Evolutionary conservation across 2,888 invertebrate species (phyloP), one percentile per base, ranked within the genome.

Genomic region (Bellardia pandia): DNA sequence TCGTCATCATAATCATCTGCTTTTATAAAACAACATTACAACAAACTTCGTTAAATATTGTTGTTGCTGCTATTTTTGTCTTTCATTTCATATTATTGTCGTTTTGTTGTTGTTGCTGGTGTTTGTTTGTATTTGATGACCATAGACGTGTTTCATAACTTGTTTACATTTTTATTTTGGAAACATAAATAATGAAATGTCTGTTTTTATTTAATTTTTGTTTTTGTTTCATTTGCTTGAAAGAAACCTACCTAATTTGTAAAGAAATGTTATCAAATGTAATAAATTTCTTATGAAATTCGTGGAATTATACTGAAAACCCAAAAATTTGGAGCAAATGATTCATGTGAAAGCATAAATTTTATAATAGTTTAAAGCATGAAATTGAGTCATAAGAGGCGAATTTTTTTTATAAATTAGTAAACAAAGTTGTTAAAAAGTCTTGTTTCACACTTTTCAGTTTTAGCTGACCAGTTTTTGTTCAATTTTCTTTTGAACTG

Each of bases 61-160:
- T 69, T 53, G 80, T 60, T 64, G 74, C 6, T 37, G 37, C 6
- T 37, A 5, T 37, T 33, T 51, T 51, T 64, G 51, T 56, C 33
- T 78, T 77, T 74, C 48, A 58, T 76, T 51, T 58, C 60, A 30
- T 30, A 60, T 23, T 23, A n/a, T 64, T 62, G 51, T 56, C n/a
- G 48, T 69, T 69, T 56, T 40, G 7, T 42, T 33, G 77, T 56
- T 77, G 66, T 42, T 53, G 72, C 64, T 56, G 42, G 33, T 62
- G 16, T n/a, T 68, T 37, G 53, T 64, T 51, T n/a, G n/a, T 23
- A 42, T 69, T 82, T 60, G 30, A 30, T 3, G 16, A 69, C 42
- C 82, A 83, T 48, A 72, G 84, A 78, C 84, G 66, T 66, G 71
- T 77, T 84, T 84, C 84, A 78, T 84, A 78, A 78, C 66, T 72